phyloP scores from a whole-genome alignment of 2,797 vertebrate species.

The Lagocephalus sceleratus region DNA sequence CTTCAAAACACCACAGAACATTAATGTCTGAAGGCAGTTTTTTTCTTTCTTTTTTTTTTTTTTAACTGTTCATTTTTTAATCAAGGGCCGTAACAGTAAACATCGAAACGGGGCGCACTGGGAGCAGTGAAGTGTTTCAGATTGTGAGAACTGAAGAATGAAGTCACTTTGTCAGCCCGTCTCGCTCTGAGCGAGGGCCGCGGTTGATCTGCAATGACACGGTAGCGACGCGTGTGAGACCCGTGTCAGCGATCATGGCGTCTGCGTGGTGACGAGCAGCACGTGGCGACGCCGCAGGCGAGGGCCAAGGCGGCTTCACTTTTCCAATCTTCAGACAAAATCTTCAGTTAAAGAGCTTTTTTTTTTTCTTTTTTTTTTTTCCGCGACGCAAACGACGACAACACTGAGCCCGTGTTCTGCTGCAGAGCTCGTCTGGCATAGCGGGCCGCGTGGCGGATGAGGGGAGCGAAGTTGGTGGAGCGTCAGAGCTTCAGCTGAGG shows the following conservation, averaged over 20 bases:
- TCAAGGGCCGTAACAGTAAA: not conserved
- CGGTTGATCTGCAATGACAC: slow-evolving; percentile 80
- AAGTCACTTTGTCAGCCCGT: slow-evolving; percentile 88
- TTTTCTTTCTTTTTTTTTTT: too few relatives aligned
- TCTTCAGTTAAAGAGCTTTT: too few relatives aligned
- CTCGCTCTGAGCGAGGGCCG: slow-evolving; percentile 86
- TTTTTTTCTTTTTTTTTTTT: too few relatives aligned
- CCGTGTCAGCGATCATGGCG: slow-evolving; percentile 95
- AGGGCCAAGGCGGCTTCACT: too few relatives aligned
- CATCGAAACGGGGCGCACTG: slow-evolving; percentile 3
- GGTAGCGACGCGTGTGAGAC: slow-evolving; percentile 85
- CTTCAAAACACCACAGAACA: too few relatives aligned
- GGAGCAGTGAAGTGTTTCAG: slow-evolving; percentile 59
- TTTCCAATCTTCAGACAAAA: not conserved
- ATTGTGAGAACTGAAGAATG: slow-evolving; percentile 85
- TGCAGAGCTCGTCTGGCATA: slow-evolving; percentile 84
- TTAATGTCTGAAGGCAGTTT: too few relatives aligned
- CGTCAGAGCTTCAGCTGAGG: slow-evolving; percentile 90
- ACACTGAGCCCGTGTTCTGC: slow-evolving; percentile 85
- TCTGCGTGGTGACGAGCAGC: slow-evolving; percentile 95
- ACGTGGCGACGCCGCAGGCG: slow-evolving; percentile 87
- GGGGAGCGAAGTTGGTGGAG: slow-evolving; percentile 93
- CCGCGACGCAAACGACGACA: not conserved
- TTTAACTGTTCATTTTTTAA: too few relatives aligned
- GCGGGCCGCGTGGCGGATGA: slow-evolving; percentile 86